Base-by-base conservation (phyloP, 2,888 invertebrate genomes). In the Ischnus inquisitorius region DNA sequence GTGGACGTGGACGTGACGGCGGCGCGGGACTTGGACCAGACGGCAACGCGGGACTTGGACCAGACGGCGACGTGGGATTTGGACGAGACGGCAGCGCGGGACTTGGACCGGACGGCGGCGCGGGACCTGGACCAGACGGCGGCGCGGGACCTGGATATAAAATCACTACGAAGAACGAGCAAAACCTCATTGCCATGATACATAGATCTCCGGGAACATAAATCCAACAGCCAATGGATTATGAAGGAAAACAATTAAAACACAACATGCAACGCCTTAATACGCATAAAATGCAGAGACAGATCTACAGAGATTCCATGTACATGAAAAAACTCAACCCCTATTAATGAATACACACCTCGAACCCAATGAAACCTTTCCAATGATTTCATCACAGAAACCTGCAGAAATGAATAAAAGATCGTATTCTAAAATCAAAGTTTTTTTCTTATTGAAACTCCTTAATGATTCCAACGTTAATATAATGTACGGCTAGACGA, bases 341-440 rank as follows among this genome's bases (percentile, higher is more conserved):
- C 28, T 19, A 46, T 8, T 22, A 25, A 67, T 25, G 28, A 60
- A 60, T 60, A 14, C 19, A 67, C 14, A 46, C 46, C 12, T 25
- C 8, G 25, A 48, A 46, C 22, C 22, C 10, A 75, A 65, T 19
- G 2, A 54, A 71, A 41, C 5, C 2, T 67, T 41, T 67, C 14
- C 28, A 28, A 43, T 77, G 43, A 43, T 67, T 77, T 28, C 12
- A 43, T 57, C 4, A 39, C 25, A 12, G 14, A 12, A 54, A 43
- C 57, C 16, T 67, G 54, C 12, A 77, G 43, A 12, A 28, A 67
- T 57, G 1, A 76, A 67, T 67, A 67, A 57, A 64, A 67, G 43
- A 43, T 57, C 75, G 43, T 39, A 51, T 10, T 6, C 39, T 25
- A 57, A 28, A 3, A 57, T n/a, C 16, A 43, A 22, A 34, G 14